These are phyloP conservation scores for Anniella stebbinsi DNA, from an alignment of 2,797 vertebrate species.

Conservation along the genomic window DNA sequence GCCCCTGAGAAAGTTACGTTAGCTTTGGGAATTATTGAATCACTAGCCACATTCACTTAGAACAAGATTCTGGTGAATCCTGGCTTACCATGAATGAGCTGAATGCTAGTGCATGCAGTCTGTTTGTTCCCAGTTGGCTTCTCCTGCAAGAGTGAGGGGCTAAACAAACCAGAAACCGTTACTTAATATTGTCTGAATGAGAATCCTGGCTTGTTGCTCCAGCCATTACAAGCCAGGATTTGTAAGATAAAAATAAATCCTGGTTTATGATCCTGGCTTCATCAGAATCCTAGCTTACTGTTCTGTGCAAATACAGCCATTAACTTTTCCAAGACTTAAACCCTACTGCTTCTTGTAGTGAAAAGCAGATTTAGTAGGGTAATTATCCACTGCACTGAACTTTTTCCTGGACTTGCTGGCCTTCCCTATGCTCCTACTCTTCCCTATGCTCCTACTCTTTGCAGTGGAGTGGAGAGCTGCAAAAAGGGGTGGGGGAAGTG, in stretches of 20 bases:
- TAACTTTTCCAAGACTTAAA: neutral
- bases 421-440: neutral
- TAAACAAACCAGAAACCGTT: neutral
- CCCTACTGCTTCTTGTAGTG: neutral
- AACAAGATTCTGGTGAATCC: neutral
- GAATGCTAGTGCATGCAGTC: neutral
- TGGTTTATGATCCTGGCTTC: neutral
- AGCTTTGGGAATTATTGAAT: neutral
- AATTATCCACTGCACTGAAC: neutral
- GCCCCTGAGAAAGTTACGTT: neutral
- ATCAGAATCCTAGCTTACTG: neutral
- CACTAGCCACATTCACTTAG: neutral
- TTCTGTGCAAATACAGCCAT: neutral
- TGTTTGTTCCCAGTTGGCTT: neutral
- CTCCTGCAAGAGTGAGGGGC: neutral
- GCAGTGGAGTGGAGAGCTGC: too few relatives aligned
- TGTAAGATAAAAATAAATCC: too few relatives aligned
- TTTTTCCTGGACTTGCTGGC: neutral
- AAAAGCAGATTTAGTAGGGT: neutral
- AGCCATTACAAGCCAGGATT: too few relatives aligned
- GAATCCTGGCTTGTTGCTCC: too few relatives aligned
- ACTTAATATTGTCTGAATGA: too few relatives aligned
- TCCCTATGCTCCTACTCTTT: too few relatives aligned
- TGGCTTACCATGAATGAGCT: neutral
- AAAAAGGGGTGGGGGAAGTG: too few relatives aligned